Percentiles rank a stretch among this genome's conserved stretches.
phyloP scores from a whole-genome alignment of 2,888 invertebrate species.

The Cerceris ruficornis region DNA sequence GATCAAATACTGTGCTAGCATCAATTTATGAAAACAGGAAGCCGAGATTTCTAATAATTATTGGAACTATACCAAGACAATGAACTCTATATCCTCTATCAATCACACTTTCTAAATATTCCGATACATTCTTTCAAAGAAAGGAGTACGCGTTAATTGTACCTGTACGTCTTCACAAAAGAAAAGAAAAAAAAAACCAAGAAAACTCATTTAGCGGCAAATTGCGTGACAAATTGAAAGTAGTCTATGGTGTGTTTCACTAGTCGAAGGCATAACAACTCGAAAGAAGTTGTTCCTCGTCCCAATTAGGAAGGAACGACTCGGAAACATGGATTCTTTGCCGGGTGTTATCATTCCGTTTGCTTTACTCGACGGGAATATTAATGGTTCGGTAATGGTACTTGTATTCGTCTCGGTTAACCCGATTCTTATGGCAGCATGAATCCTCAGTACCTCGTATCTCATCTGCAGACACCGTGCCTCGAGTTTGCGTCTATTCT shows the following conservation, averaged over 20 bases:
- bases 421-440: slow-evolving; percentile 15
- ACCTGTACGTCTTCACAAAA: neutral
- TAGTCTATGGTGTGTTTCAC: slow-evolving; percentile 4
- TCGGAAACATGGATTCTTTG: slow-evolving; percentile 18
- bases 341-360: slow-evolving; percentile 21
- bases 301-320: slow-evolving; percentile 36
- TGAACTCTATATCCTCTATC: too few relatives aligned
- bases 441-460: slow-evolving; percentile 19
- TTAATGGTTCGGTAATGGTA: slow-evolving; percentile 41
- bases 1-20: too few relatives aligned
- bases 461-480: slow-evolving; percentile 2
- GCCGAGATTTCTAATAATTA: too few relatives aligned
- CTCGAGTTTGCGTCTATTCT: neutral
- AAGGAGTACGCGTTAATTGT: slow-evolving; percentile 19
- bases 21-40: too few relatives aligned
- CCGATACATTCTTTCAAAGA: neutral
- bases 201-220: neutral
- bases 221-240: slow-evolving; percentile 34
- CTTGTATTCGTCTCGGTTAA: neutral
- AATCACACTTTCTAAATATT: neutral
- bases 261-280: slow-evolving; percentile 1
- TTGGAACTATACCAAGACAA: too few relatives aligned
- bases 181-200: neutral
- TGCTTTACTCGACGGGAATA: slow-evolving; percentile 38
- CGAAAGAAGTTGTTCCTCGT: slow-evolving; percentile 35